phyloP scores from a whole-genome alignment of 2,888 invertebrate species.

The Campoletis raptor region DNA sequence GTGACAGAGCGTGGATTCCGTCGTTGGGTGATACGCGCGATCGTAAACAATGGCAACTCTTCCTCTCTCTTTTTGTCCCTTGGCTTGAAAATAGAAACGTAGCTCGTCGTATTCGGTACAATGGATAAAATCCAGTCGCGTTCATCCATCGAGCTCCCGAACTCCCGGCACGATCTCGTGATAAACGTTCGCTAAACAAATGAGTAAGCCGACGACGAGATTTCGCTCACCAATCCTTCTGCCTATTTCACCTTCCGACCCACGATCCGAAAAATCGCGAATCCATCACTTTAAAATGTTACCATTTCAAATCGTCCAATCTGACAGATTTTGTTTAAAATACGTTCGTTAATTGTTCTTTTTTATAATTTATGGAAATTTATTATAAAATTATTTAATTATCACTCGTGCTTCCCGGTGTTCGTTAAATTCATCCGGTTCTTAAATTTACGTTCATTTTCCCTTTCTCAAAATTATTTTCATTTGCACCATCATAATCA shows the following conservation, averaged over 20 bases:
- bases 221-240: constrained; percentile 40
- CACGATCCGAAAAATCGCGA: neutral
- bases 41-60: constrained; percentile 59
- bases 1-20: constrained; percentile 17
- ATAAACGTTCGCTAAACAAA: constrained; percentile 64
- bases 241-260: constrained; percentile 20
- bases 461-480: neutral
- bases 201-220: constrained; percentile 47
- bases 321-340: neutral
- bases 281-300: neutral
- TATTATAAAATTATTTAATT: too few relatives aligned
- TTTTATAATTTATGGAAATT: neutral
- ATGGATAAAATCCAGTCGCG: constrained; percentile 53
- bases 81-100: constrained; percentile 59
- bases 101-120: constrained; percentile 48
- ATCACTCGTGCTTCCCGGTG: neutral
- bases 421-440: too few relatives aligned
- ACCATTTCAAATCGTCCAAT: neutral
- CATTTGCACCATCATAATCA: neutral
- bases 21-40: constrained; percentile 40
- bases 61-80: constrained; percentile 4
- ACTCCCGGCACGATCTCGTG: constrained; percentile 47
- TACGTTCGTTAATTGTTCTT: neutral
- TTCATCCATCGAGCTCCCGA: constrained; percentile 22
- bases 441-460: too few relatives aligned